Conservation (phyloP, 2,888 invertebrate species). For the Vanessa cardui region DNA sequence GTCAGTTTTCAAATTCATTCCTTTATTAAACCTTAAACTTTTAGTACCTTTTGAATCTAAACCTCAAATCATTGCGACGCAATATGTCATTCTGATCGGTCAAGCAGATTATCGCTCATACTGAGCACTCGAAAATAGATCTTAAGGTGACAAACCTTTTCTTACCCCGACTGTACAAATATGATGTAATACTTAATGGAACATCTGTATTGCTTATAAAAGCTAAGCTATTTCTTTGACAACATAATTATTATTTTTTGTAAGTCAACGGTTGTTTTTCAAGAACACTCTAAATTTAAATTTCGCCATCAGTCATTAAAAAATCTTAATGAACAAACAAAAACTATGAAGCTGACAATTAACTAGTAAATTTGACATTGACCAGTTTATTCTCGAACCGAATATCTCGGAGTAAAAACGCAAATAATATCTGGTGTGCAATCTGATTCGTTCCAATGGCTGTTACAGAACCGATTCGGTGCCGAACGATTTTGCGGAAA, state of each 20-base stretch:
- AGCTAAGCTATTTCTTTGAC: too few species aligned
- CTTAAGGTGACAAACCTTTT: too few species aligned
- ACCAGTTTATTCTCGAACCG: conserved; percentile 43
- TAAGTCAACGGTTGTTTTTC: neutral
- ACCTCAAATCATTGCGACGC: too few species aligned
- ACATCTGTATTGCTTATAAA: too few species aligned
- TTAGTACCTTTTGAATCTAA: too few species aligned
- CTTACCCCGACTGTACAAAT: too few species aligned
- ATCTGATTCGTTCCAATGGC: conserved; percentile 48
- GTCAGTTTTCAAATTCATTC: too few species aligned
- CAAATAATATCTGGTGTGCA: conserved; percentile 44
- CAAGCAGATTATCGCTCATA: too few species aligned
- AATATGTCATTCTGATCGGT: too few species aligned
- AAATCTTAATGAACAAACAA: conserved; percentile 29
- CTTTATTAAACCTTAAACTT: too few species aligned
- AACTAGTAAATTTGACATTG: conserved; percentile 50
- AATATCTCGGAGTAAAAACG: conserved; percentile 41
- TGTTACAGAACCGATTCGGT: conserved; percentile 44
- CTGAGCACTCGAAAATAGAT: too few species aligned
- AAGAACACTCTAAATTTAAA: neutral
- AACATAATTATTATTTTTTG: neutral
- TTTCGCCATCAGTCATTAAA: conserved; percentile 7
- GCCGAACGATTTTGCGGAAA: conserved; percentile 33
- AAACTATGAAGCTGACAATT: conserved; percentile 39
- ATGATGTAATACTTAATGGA: too few species aligned